phyloP scores from a whole-genome alignment of 2,113 vertebrate genomes.

The Cranoglanis bouderius region DNA sequence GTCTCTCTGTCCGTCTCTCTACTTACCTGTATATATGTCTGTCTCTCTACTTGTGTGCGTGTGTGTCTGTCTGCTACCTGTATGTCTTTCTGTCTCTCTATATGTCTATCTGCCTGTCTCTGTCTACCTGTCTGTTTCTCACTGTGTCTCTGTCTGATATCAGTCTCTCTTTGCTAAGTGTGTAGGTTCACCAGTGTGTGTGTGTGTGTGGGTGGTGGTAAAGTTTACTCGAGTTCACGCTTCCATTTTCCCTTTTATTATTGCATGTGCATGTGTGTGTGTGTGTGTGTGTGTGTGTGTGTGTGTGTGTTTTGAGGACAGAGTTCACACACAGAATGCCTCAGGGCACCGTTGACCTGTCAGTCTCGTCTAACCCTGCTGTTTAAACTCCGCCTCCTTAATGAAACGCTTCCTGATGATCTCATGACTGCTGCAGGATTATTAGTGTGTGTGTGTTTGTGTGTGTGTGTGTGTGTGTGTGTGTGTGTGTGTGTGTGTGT shows the following conservation, averaged over 20 bases:
- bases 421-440: neutral
- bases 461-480: conserved; percentile 2
- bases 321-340: neutral
- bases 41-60: neutral
- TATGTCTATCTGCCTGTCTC: neutral
- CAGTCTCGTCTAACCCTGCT: neutral
- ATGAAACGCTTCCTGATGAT: conserved; percentile 1
- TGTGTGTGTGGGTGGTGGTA: neutral
- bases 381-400: conserved; percentile 18
- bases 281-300: neutral
- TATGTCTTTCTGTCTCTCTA: neutral
- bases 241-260: no score
- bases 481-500: neutral
- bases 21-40: neutral
- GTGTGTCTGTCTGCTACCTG: neutral
- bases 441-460: neutral
- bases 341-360: neutral
- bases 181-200: neutral
- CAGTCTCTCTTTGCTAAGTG: neutral
- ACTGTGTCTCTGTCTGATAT: neutral
- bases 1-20: neutral
- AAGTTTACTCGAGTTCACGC: neutral
- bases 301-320: neutral
- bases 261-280: neutral
- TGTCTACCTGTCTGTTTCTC: neutral